These are phyloP conservation scores for Halictus ligatus DNA, from an alignment of 2,888 invertebrate genomes.

Conservation along the genomic window DNA sequence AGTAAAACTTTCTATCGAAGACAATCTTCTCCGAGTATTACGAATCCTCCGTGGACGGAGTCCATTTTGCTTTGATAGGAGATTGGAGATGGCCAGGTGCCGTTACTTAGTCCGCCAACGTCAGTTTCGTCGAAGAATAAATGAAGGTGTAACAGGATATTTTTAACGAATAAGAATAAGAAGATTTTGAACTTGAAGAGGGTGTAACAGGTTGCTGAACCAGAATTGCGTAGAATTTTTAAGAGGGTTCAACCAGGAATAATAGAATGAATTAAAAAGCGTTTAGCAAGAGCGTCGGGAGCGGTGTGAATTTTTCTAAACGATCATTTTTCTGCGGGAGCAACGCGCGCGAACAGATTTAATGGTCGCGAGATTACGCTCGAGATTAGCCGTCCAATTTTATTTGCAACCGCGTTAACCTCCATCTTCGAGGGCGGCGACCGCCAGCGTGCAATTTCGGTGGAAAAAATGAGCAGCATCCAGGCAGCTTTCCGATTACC, in stretches of 20 bases:
- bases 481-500: background rate
- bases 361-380: conserved; percentile 23
- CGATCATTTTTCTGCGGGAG: background rate
- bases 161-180: too few relatives aligned
- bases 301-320: background rate
- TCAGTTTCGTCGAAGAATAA: too few relatives aligned
- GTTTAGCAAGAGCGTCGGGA: background rate
- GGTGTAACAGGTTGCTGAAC: background rate
- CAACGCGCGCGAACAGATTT: conserved; percentile 10
- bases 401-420: conserved; percentile 1
- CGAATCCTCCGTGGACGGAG: too few relatives aligned
- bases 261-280: background rate
- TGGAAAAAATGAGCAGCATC: background rate
- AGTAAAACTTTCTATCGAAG: background rate
- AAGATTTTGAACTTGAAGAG: background rate
- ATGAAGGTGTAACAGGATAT: too few relatives aligned
- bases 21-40: background rate
- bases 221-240: too few relatives aligned
- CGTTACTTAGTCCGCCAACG: too few relatives aligned
- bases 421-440: background rate
- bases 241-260: background rate
- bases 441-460: background rate
- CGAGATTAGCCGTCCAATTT: conserved; percentile 24
- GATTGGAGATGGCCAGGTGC: too few relatives aligned
- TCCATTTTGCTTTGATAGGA: too few relatives aligned